Percentiles rank a stretch among this genome's conserved stretches.
phyloP scores from a whole-genome alignment of 2,888 invertebrate species.

The Agonopterix subpropinquella region DNA sequence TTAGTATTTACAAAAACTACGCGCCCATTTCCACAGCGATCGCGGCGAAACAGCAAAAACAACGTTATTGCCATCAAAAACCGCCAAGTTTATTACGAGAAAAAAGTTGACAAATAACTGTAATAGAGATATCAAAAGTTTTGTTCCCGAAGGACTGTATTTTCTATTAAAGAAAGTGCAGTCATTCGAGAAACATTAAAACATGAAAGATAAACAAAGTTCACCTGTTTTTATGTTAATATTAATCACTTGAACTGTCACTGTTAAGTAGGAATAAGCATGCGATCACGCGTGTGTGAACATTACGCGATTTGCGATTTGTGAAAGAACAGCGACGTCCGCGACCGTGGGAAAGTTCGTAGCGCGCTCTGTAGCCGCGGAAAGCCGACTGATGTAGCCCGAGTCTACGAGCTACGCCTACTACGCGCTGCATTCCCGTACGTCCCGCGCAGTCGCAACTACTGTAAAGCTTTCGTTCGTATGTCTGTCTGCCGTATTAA shows the following conservation, averaged over 20 bases:
- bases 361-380: slow-evolving; percentile 34
- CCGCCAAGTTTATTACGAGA: slow-evolving; percentile 19
- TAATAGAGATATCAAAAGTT: slow-evolving; percentile 37
- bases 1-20: too few relatives aligned
- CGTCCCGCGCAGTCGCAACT: slow-evolving; percentile 62
- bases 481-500: background rate
- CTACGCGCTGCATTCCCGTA: slow-evolving; percentile 38
- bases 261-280: slow-evolving; percentile 49
- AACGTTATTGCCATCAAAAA: slow-evolving; percentile 12
- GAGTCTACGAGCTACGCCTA: slow-evolving; percentile 3
- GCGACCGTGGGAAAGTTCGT: slow-evolving; percentile 15
- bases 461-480: slow-evolving; percentile 2
- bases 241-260: slow-evolving; percentile 60
- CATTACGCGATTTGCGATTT: slow-evolving; percentile 43
- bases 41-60: slow-evolving; percentile 3
- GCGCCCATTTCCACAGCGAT: too few relatives aligned
- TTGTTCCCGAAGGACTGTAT: slow-evolving; percentile 31
- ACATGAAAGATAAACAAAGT: slow-evolving; percentile 38
- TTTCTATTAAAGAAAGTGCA: slow-evolving; percentile 44
- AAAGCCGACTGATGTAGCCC: slow-evolving; percentile 43
- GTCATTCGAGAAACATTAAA: slow-evolving; percentile 25
- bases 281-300: slow-evolving; percentile 53
- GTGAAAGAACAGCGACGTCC: slow-evolving; percentile 14
- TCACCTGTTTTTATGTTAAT: slow-evolving; percentile 59
- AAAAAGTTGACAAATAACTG: slow-evolving; percentile 30